Conservation (phyloP, 2,888 invertebrate species). For the Lutraria lutraria region DNA sequence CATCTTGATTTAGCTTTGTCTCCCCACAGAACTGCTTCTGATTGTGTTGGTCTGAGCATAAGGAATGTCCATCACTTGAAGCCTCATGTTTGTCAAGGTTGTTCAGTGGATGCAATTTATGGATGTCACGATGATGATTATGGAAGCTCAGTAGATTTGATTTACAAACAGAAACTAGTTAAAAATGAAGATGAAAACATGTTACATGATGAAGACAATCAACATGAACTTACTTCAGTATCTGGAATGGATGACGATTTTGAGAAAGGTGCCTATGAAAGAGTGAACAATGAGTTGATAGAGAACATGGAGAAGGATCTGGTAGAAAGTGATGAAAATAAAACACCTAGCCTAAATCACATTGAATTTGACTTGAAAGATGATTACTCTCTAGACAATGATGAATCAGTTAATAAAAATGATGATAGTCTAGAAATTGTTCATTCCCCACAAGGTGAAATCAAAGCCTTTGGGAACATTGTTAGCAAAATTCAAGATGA, state of each 20-base stretch:
- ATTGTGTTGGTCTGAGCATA: conserved; percentile 1
- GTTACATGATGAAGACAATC: not conserved
- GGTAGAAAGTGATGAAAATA: not conserved
- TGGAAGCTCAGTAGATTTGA: not conserved
- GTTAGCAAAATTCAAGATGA: not conserved
- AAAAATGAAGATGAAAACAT: not conserved
- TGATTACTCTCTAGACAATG: not conserved
- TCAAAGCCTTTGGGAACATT: not conserved
- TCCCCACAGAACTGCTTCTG: conserved; percentile 2
- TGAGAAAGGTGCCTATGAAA: not conserved
- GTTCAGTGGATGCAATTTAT: conserved; percentile 14
- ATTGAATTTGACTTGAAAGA: not conserved
- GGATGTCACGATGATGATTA: not conserved
- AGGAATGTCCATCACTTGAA: not conserved
- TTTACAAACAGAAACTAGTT: not conserved
- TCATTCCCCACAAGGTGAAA: not conserved
- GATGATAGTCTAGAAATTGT: not conserved
- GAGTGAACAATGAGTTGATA: not conserved
- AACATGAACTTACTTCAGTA: not conserved
- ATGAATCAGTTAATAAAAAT: not conserved
- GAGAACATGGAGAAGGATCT: not conserved
- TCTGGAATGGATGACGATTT: not conserved
- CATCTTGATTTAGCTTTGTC: conserved; percentile 19
- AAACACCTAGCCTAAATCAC: not conserved
- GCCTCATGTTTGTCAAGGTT: not conserved